phyloP scores from a whole-genome alignment of 2,888 invertebrate species.

The Dermolepida albohirtum region DNA sequence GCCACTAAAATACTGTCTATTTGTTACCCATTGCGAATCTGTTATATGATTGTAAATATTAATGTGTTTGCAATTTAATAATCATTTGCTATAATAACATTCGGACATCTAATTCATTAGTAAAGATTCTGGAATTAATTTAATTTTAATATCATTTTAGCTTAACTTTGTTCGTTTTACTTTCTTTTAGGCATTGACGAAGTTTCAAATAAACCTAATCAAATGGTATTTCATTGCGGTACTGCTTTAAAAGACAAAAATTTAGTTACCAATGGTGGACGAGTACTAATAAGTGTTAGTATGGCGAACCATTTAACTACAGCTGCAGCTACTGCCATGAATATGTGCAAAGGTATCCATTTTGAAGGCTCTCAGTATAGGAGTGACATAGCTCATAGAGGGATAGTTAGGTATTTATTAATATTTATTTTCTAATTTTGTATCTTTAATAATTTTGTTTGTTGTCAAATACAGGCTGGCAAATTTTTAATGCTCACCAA shows the following conservation, averaged over 20 bases:
- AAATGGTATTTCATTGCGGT: slow-evolving; percentile 88
- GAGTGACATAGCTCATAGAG: slow-evolving; percentile 90
- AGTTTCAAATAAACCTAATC: slow-evolving; percentile 67
- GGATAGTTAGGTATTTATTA: slow-evolving; percentile 77
- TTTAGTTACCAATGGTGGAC: slow-evolving; percentile 84
- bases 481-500: too few relatives aligned
- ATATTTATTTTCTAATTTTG: slow-evolving; percentile 40
- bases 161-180: not conserved
- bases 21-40: too few relatives aligned
- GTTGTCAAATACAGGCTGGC: too few relatives aligned
- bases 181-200: slow-evolving; percentile 70
- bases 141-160: not conserved
- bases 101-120: too few relatives aligned
- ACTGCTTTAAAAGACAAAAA: slow-evolving; percentile 70
- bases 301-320: slow-evolving; percentile 75
- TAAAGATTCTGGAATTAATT: too few relatives aligned
- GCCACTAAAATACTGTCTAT: too few relatives aligned
- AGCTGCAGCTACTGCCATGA: slow-evolving; percentile 81
- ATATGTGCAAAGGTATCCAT: slow-evolving; percentile 77
- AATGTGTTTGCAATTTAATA: too few relatives aligned
- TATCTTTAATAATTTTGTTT: too few relatives aligned
- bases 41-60: too few relatives aligned
- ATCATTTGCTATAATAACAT: too few relatives aligned
- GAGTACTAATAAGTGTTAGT: slow-evolving; percentile 87
- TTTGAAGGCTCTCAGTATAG: slow-evolving; percentile 91